Conservation (phyloP, 2,888 invertebrate genomes). For the Vannuccia rotundouncinata region DNA sequence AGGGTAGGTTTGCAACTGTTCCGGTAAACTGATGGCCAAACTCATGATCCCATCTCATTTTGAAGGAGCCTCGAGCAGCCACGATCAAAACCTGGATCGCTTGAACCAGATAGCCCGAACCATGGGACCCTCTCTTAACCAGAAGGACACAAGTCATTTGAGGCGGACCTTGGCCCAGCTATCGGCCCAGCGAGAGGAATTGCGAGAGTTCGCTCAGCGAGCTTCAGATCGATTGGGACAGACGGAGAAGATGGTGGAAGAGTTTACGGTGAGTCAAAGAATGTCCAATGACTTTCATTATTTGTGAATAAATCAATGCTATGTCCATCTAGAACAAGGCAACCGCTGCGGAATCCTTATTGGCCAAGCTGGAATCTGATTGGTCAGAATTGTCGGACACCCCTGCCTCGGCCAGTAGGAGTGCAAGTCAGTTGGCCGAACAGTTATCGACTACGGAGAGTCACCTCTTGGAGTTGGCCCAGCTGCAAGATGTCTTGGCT, state of each 20-base stretch:
- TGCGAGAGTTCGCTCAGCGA: background rate
- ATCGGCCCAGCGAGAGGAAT: background rate
- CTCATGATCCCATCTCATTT: background rate
- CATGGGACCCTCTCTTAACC: background rate
- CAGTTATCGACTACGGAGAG: background rate
- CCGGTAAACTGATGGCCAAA: background rate
- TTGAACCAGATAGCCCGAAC: background rate
- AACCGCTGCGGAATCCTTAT: background rate
- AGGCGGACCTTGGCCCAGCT: background rate
- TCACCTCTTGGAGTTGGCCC: background rate
- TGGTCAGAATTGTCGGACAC: background rate
- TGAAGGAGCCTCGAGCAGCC: background rate
- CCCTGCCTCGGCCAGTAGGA: background rate
- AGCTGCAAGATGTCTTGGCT: background rate
- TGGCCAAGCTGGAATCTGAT: background rate
- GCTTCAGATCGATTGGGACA: background rate
- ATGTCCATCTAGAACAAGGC: background rate
- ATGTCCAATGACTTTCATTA: too few species aligned
- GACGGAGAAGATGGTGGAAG: background rate
- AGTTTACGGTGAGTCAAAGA: slow-evolving; percentile 4
- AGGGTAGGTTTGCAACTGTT: background rate
- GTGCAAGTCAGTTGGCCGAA: background rate
- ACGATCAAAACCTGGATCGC: background rate
- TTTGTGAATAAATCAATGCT: background rate
- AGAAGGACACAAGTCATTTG: background rate